These are phyloP conservation scores for Pycnonotus jocosus DNA, from an alignment of 2,113 vertebrate genomes.

Conservation along the genomic window DNA sequence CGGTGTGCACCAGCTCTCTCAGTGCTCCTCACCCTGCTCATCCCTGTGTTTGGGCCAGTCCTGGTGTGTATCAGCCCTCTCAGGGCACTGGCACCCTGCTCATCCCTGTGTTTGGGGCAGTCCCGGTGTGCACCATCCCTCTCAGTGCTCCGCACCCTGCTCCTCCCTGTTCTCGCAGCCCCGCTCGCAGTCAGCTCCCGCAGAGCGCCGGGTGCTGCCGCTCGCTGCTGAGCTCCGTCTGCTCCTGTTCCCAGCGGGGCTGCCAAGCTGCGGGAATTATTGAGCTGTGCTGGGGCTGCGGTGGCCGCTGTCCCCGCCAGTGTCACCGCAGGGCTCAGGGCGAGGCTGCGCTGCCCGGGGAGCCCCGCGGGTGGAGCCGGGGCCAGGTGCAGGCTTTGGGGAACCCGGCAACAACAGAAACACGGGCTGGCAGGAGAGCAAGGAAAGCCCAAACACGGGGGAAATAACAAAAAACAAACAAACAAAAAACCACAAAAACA, in stretches of 20 bases:
- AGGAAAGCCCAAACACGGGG: neutral
- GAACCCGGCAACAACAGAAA: neutral
- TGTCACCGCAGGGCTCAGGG: fast-evolving
- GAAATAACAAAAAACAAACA: too few species aligned
- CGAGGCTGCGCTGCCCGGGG: neutral
- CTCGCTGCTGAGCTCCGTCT: neutral
- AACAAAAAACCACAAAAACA: too few species aligned
- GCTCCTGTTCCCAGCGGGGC: fast-evolving
- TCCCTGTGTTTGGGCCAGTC: too few species aligned
- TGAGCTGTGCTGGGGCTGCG: neutral
- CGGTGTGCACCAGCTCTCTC: too few species aligned
- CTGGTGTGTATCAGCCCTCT: too few species aligned
- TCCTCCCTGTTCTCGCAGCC: neutral
- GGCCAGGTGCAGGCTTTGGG: neutral
- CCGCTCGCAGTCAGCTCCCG: fast-evolving
- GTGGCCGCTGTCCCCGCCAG: neutral
- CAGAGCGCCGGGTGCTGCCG: neutral
- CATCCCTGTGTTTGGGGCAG: neutral
- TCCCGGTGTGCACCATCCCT: too few species aligned
- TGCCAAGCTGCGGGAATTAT: neutral
- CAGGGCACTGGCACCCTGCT: too few species aligned
- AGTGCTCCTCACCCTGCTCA: too few species aligned
- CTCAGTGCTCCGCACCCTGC: fast-evolving
- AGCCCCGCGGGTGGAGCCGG: fast-evolving
- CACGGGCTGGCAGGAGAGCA: neutral